phyloP scores from a whole-genome alignment of 2,797 vertebrate species.

The Falco cherrug region DNA sequence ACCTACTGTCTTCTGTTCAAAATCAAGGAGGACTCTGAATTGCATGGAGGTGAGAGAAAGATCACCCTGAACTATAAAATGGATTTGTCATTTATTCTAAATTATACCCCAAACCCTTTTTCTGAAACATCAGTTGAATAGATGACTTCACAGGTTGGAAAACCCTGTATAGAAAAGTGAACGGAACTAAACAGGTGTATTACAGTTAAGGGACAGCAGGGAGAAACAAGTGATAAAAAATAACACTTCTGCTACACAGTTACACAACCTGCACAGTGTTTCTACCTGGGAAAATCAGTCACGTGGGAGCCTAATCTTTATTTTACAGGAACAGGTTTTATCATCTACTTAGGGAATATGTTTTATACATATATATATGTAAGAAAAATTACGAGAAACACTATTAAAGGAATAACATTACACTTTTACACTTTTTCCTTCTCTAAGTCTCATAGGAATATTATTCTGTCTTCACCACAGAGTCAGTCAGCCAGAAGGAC shows the following conservation, averaged over 20 bases:
- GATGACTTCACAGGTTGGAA: neutral
- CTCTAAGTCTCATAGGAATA: constrained; percentile 20
- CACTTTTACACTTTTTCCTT: neutral
- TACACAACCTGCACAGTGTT: neutral
- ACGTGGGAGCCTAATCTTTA: neutral
- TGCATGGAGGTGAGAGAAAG: neutral
- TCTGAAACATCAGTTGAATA: neutral
- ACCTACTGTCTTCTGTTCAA: neutral
- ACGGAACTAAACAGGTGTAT: neutral
- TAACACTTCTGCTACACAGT: neutral
- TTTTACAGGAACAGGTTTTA: constrained; percentile 23
- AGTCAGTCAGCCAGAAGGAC: neutral
- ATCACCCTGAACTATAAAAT: neutral
- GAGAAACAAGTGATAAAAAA: neutral
- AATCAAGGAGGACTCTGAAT: neutral
- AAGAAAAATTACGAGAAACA: constrained; percentile 3
- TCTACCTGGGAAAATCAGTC: neutral
- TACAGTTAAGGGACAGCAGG: neutral
- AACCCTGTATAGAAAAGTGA: neutral
- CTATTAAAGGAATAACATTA: neutral
- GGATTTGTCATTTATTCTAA: neutral
- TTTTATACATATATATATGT: neutral
- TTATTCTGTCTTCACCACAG: neutral
- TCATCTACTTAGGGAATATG: constrained; percentile 15
- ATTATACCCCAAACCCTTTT: neutral